These are phyloP conservation scores for Uloborus plumipes DNA, from an alignment of 2,888 invertebrate species.

Conservation along the genomic window DNA sequence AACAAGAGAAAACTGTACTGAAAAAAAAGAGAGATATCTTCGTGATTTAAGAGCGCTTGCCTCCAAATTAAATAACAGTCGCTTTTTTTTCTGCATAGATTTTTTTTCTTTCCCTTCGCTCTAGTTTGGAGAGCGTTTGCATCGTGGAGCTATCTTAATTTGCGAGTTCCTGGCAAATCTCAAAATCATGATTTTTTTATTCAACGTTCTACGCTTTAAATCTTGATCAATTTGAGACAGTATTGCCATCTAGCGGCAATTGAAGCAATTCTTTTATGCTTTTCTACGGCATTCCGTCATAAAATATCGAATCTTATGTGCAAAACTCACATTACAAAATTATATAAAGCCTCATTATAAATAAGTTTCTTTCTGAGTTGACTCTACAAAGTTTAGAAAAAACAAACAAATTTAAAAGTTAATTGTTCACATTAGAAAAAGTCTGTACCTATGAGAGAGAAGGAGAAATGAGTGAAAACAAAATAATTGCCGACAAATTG, in stretches of 20 bases:
- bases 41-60: slow-evolving; percentile 53
- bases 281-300: neutral
- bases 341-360: no score
- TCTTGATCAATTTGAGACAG: neutral
- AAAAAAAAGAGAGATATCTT: slow-evolving; percentile 5
- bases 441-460: no score
- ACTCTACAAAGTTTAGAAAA: no score
- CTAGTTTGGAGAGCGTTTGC: slow-evolving; percentile 8
- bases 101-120: neutral
- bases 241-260: slow-evolving; percentile 34
- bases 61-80: slow-evolving; percentile 56
- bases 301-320: no score
- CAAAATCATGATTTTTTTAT: slow-evolving; percentile 56
- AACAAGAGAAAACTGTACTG: no score
- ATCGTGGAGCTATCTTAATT: slow-evolving; percentile 56
- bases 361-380: no score
- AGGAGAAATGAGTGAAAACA: no score
- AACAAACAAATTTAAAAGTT: no score
- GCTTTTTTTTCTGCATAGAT: slow-evolving; percentile 19
- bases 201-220: neutral
- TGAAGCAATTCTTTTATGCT: slow-evolving; percentile 3
- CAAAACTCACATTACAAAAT: no score
- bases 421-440: no score
- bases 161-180: slow-evolving; percentile 50
- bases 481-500: no score